phyloP scores from a whole-genome alignment of 2,113 vertebrate species.

The Brevimyrus niger region DNA sequence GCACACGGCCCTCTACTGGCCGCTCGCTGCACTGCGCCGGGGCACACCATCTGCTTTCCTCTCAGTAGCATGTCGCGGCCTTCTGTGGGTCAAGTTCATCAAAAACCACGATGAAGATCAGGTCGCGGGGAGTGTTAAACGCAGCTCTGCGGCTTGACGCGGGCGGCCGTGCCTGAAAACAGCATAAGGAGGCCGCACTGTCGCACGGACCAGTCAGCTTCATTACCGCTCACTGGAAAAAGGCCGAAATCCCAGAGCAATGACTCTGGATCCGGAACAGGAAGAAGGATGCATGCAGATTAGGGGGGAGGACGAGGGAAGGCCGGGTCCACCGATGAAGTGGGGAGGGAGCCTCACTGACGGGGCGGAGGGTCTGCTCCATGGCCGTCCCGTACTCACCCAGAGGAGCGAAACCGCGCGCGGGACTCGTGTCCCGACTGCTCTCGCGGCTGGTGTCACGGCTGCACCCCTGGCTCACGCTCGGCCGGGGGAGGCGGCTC shows the following conservation, averaged over 20 bases:
- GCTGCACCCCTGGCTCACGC: constrained; percentile 99
- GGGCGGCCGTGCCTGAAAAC: background rate
- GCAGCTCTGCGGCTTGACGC: background rate
- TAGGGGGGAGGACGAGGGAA: constrained; percentile 40
- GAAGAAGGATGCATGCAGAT: constrained; percentile 53
- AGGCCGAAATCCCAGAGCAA: background rate
- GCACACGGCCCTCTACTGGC: background rate
- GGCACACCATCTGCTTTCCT: background rate
- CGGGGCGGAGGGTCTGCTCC: constrained; percentile 27
- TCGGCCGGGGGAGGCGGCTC: constrained; percentile 98
- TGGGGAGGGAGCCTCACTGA: background rate
- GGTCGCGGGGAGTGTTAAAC: background rate
- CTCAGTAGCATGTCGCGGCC: background rate
- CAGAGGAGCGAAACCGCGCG: constrained; percentile 91
- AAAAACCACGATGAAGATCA: background rate
- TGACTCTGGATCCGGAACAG: background rate
- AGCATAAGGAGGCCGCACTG: background rate
- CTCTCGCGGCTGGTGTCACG: constrained; percentile 99
- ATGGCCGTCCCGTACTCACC: constrained; percentile 82
- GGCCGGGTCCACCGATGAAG: background rate
- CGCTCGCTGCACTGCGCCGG: background rate
- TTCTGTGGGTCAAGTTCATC: background rate
- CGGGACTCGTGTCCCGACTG: constrained; percentile 98
- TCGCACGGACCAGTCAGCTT: background rate
- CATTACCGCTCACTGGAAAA: background rate